Conservation (phyloP, 1,140 invertebrate genomes). For the Drosophila repletoides region DNA sequence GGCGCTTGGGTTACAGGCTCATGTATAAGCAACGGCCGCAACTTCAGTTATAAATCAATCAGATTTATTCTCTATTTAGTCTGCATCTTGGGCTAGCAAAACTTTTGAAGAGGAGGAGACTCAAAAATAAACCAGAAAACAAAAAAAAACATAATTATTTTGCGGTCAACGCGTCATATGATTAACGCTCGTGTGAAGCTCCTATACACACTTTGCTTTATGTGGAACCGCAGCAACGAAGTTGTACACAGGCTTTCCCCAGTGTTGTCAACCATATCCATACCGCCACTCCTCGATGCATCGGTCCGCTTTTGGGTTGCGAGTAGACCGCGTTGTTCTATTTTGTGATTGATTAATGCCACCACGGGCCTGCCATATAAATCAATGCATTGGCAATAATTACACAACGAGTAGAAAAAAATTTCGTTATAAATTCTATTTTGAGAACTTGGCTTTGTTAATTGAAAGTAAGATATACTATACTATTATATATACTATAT, state of each 20-base stretch:
- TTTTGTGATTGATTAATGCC: background rate
- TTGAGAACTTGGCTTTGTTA: too few species aligned
- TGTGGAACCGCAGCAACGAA: background rate
- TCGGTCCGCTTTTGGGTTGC: too few species aligned
- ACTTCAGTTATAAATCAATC: conserved; percentile 78
- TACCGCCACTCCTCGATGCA: too few species aligned
- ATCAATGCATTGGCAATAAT: background rate
- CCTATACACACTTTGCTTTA: conserved; percentile 1
- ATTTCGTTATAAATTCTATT: too few species aligned
- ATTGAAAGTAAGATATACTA: too few species aligned
- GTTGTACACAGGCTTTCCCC: background rate
- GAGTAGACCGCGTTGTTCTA: too few species aligned
- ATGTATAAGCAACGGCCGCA: conserved; percentile 17
- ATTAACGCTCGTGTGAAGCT: conserved; percentile 69
- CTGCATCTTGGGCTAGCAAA: conserved; percentile 1
- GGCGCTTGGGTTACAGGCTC: conserved; percentile 27
- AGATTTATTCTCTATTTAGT: conserved; percentile 71
- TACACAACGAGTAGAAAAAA: too few species aligned
- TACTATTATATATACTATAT: too few species aligned
- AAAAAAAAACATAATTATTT: conserved; percentile 12
- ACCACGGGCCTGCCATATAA: background rate
- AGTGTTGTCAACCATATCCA: background rate
- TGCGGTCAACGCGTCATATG: conserved; percentile 58
- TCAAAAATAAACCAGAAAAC: conserved; percentile 13
- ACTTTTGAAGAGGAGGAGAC: background rate